Evolutionary conservation across 2,113 vertebrate species (phyloP), one percentile per base, ranked within the genome.

Genomic region (Caranx ignobilis): DNA sequence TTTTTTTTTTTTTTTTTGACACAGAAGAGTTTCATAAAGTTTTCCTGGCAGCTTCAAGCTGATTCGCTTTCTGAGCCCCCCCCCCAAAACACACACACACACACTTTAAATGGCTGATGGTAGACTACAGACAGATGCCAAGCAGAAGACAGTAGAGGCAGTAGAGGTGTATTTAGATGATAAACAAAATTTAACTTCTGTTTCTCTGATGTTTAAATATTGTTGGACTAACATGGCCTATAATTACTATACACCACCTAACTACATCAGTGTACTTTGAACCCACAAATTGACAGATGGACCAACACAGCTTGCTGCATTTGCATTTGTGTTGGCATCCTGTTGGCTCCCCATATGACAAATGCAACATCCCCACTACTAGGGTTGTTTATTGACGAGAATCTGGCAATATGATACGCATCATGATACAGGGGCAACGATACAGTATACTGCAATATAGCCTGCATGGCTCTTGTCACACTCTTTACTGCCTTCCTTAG

Each of bases 91-190:
- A 37, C 3, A 37, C 37, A 37, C 54, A 48, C 47, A 62, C 61
- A 52, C 10, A 37, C 35, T 37, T 50, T 67, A 54, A 82, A 56
- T 69, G 71, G 81, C 39, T 82, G 81, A 63, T 62, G n/a, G 55
- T 74, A 85, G 85, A 89, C 83, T 82, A 86, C 75, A 86, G 83
- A 90, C 81, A 84, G 60, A 86, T 82, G 75, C 81, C 79, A 16
- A 50, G 68, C 39, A 45, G 66, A 57, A 56, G 55, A 21, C 11
- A 1, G 5, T n/a, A n/a, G n/a, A n/a, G 9, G 32, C 18, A 1
- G 11, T 56, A 19, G 18, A 64, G 3, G 15, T 34, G 57, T 72
- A 26, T 77, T 83, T 70, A 39, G 9, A 11, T 79, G 26, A 71
- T 31, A 31, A 34, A 34, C 19, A 55, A n/a, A 50, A 18, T 50